Evolutionary conservation across 92 coral and sea anemone genomes (phyloP).

Genomic region (Paragorgia papillata): DNA sequence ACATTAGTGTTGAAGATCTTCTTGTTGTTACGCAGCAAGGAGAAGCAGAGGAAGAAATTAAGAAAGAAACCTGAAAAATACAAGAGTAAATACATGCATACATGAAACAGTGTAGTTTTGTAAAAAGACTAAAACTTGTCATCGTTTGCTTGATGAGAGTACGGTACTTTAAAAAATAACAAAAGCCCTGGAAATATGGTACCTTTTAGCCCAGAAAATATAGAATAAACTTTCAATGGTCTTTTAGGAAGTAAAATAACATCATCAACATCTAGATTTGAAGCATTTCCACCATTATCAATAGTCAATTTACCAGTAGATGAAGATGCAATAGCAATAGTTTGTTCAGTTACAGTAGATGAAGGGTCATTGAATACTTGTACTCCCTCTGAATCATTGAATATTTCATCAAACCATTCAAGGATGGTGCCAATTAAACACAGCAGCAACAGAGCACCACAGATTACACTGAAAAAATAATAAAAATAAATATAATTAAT

Average conservation of each 20-base stretch:
- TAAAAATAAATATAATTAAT: too few species aligned
- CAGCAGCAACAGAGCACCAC: too few species aligned
- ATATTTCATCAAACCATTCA: slow-evolving; percentile 8
- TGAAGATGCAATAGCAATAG: background rate
- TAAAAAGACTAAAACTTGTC: too few species aligned
- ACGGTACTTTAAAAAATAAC: too few species aligned
- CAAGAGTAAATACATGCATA: too few species aligned
- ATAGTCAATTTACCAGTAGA: background rate
- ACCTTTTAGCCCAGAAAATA: background rate
- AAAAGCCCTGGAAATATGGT: too few species aligned
- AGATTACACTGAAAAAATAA: too few species aligned
- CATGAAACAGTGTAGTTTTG: too few species aligned
- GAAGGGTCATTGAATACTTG: background rate
- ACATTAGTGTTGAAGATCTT: slow-evolving; percentile 58
- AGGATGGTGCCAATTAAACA: too few species aligned
- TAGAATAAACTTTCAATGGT: background rate
- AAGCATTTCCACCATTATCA: background rate
- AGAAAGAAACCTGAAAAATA: too few species aligned
- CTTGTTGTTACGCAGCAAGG: slow-evolving; percentile 49
- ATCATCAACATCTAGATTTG: background rate
- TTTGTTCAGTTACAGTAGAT: background rate
- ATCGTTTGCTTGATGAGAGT: too few species aligned
- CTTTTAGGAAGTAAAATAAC: background rate
- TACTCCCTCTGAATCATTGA: background rate
- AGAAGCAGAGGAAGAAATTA: slow-evolving; percentile 52